Percentiles rank a stretch among this genome's conserved stretches.
These are phyloP conservation scores for Tragulus kanchil DNA, from an alignment of 2,113 vertebrate species.

Conservation along the genomic window DNA sequence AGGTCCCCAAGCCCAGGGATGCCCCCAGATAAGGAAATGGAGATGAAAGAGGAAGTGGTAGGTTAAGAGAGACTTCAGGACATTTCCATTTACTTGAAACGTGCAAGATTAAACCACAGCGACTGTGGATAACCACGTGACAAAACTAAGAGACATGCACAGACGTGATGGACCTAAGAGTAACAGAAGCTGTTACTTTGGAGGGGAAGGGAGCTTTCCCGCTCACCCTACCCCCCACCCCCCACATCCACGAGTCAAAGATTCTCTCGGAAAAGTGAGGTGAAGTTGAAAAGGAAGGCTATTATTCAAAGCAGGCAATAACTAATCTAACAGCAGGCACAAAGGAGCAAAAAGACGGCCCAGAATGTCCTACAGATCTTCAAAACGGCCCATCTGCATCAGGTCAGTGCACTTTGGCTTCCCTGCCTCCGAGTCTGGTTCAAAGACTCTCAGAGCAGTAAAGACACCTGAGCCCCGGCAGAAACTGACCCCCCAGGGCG, in stretches of 20 bases:
- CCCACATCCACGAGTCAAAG: neutral
- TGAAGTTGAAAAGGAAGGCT: neutral
- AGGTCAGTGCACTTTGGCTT: neutral
- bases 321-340: neutral
- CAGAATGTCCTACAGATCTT: neutral
- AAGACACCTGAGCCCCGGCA: neutral
- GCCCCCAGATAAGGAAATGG: neutral
- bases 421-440: neutral
- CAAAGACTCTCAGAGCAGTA: neutral
- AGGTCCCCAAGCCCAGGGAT: neutral
- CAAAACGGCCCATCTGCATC: too few relatives aligned
- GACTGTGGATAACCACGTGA: neutral
- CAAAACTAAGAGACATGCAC: neutral
- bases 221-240: too few relatives aligned
- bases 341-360: neutral
- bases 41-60: neutral
- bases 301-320: neutral
- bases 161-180: neutral
- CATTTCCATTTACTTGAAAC: conserved; percentile 18
- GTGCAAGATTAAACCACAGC: neutral
- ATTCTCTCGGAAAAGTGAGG: neutral
- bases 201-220: neutral
- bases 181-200: too few relatives aligned
- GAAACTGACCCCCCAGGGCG: neutral
- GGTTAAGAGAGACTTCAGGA: neutral